Evolutionary conservation across 2,113 vertebrate genomes (phyloP).

Genomic region (Myiozetetes cayanensis): DNA sequence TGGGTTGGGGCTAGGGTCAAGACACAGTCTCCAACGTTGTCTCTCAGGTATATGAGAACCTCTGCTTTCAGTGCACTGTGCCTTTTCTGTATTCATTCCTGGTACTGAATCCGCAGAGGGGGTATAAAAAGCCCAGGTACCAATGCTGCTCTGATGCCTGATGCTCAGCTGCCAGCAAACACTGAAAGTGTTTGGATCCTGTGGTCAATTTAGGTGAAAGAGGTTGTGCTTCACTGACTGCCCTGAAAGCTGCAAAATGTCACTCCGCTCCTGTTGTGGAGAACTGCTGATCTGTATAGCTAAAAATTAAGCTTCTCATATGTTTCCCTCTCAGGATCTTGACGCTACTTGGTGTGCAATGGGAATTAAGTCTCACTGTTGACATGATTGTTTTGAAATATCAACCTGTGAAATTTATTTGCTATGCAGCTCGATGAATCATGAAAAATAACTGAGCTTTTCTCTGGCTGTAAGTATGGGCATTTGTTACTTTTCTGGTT

Average conservation of each 20-base stretch:
- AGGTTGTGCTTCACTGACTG: background rate
- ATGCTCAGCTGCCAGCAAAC: background rate
- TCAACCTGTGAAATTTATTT: background rate
- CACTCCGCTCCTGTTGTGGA: background rate
- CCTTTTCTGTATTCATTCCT: background rate
- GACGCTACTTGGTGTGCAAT: background rate
- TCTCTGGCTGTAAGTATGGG: background rate
- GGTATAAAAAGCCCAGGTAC: background rate
- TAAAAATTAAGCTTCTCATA: background rate
- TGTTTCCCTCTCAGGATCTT: background rate
- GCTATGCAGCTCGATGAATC: background rate
- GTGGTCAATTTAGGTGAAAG: background rate
- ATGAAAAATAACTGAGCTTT: background rate
- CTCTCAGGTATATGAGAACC: background rate
- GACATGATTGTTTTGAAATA: background rate
- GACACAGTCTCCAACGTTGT: background rate
- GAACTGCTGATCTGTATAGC: background rate
- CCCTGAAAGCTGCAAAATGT: background rate
- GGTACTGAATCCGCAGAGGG: accelerated
- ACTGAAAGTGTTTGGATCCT: accelerated
- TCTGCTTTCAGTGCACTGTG: background rate
- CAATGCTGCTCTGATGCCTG: accelerated
- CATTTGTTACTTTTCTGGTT: background rate
- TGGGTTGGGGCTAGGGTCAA: background rate
- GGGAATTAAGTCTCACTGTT: background rate